phyloP scores from a whole-genome alignment of 2,797 vertebrate genomes.

The Enteromius radiatus region DNA sequence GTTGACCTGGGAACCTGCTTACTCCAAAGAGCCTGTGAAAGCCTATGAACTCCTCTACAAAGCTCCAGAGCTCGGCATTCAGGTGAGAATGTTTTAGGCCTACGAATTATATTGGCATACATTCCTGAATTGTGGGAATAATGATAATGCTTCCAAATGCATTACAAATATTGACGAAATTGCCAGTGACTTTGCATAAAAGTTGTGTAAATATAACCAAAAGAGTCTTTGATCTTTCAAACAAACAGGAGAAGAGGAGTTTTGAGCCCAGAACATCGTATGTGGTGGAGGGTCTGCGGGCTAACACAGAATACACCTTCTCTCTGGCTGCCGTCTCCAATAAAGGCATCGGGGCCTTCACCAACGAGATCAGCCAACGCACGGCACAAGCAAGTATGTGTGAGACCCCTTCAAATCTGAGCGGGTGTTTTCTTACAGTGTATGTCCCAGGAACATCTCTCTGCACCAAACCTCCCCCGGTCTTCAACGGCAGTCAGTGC shows the following conservation, averaged over 20 bases:
- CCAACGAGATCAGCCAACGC: slow-evolving; percentile 90
- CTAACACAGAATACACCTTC: slow-evolving; percentile 96
- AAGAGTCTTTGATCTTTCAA: neutral
- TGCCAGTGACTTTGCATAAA: neutral
- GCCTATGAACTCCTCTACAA: slow-evolving; percentile 95
- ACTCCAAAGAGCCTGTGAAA: slow-evolving; percentile 90
- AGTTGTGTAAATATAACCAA: neutral
- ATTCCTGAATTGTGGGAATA: neutral
- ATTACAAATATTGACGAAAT: neutral
- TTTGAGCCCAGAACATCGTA: slow-evolving; percentile 89
- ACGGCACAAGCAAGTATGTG: slow-evolving; percentile 99
- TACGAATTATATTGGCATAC: neutral
- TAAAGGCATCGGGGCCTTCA: slow-evolving; percentile 95
- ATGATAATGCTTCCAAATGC: neutral
- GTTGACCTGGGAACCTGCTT: slow-evolving; percentile 90
- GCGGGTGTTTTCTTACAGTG: no score
- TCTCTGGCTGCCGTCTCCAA: slow-evolving; percentile 93
- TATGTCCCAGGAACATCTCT: neutral
- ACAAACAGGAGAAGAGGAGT: slow-evolving; percentile 84
- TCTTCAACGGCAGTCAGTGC: neutral
- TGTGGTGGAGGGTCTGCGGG: slow-evolving; percentile 89
- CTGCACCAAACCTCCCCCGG: neutral
- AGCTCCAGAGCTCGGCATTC: slow-evolving; percentile 84
- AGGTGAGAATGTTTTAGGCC: slow-evolving; percentile 78
- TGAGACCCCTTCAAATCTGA: neutral